These are phyloP conservation scores for Dermatemys mawii DNA, from an alignment of 2,113 vertebrate genomes.

Conservation along the genomic window DNA sequence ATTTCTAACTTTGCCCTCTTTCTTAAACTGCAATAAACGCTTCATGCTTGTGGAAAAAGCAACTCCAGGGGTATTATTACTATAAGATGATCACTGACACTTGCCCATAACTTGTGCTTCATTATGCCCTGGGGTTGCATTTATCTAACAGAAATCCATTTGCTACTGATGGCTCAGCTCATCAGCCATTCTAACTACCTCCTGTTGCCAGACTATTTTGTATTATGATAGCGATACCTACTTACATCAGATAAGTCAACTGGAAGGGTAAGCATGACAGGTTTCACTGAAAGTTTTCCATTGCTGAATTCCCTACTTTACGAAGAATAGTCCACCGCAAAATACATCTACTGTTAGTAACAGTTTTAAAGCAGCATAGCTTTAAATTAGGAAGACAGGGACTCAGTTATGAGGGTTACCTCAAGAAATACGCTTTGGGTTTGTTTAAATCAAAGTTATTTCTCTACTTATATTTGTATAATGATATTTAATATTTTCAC, in stretches of 20 bases:
- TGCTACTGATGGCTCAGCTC: slow-evolving; percentile 47
- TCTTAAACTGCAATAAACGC: slow-evolving; percentile 11
- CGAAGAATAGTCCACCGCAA: not conserved
- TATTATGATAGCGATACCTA: not conserved
- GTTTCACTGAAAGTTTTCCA: not conserved
- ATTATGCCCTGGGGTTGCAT: slow-evolving; percentile 6
- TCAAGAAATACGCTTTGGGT: not conserved
- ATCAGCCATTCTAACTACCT: slow-evolving; percentile 41
- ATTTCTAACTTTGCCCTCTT: slow-evolving; percentile 24
- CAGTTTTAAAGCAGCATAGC: fast-evolving
- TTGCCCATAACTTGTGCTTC: slow-evolving; percentile 46
- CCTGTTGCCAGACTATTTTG: slow-evolving; percentile 13
- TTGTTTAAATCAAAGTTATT: not conserved
- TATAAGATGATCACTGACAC: slow-evolving; percentile 40
- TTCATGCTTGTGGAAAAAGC: slow-evolving; percentile 29
- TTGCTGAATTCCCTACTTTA: not conserved
- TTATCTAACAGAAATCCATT: slow-evolving; percentile 57
- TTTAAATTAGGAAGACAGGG: not conserved
- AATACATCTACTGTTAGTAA: not conserved
- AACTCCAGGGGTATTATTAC: not conserved
- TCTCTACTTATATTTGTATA: no score
- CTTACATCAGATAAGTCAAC: not conserved
- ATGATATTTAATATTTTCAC: no score
- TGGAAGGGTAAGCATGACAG: not conserved
- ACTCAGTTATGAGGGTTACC: not conserved